These are phyloP conservation scores for Pinctada fucata DNA, from an alignment of 2,888 invertebrate genomes.

Conservation along the genomic window DNA sequence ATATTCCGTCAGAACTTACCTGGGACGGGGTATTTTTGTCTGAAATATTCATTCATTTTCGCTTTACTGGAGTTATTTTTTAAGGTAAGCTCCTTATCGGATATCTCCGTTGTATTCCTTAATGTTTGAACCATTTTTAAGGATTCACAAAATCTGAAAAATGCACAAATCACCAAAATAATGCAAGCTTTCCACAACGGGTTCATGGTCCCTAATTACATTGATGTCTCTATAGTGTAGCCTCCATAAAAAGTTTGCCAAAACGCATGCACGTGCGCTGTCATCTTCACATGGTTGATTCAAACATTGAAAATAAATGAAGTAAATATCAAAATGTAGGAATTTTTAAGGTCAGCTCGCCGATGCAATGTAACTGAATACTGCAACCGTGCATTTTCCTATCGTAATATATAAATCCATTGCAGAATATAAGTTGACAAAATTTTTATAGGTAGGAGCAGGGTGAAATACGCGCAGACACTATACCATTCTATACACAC, in stretches of 20 bases:
- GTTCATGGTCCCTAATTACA: neutral
- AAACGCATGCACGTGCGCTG: too few relatives aligned
- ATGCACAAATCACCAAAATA: constrained; percentile 25
- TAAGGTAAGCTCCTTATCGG: neutral
- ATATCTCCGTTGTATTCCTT: neutral
- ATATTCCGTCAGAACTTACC: constrained; percentile 3
- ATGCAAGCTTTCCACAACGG: neutral
- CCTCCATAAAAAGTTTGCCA: too few relatives aligned
- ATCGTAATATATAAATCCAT: too few relatives aligned
- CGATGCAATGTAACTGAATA: too few relatives aligned
- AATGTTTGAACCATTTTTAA: constrained; percentile 2
- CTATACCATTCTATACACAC: neutral
- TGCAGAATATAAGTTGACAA: too few relatives aligned
- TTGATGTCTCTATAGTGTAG: too few relatives aligned
- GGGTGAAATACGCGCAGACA: neutral
- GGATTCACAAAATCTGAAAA: constrained; percentile 22
- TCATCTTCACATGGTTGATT: too few relatives aligned
- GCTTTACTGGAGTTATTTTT: neutral
- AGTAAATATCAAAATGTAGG: too few relatives aligned
- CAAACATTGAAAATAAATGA: too few relatives aligned
- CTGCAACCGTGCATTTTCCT: too few relatives aligned
- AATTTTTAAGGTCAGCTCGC: too few relatives aligned
- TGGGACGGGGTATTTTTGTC: constrained; percentile 14
- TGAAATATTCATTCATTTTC: neutral
- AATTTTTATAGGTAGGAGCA: neutral